Percentiles rank a stretch among this genome's conserved stretches.
phyloP scores from a whole-genome alignment of 2,113 vertebrate genomes.

The Trichechus manatus region DNA sequence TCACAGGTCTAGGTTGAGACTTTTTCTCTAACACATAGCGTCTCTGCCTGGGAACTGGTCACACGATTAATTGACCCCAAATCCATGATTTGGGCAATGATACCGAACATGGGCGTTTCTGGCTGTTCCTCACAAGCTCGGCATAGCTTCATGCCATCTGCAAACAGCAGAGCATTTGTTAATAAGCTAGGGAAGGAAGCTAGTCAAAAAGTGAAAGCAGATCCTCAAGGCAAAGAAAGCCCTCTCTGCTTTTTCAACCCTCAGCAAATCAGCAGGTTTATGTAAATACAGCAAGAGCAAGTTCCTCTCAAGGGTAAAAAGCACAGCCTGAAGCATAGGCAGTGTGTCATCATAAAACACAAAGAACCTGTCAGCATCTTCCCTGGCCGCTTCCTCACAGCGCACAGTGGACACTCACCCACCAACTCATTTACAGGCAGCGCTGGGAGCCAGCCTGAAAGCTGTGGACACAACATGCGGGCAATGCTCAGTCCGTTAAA shows the following conservation, averaged over 20 bases:
- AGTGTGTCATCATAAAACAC: conserved; percentile 58
- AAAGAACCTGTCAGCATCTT: conserved; percentile 25
- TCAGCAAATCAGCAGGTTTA: conserved; percentile 66
- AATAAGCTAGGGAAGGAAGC: conserved; percentile 4
- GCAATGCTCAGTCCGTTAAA: not conserved
- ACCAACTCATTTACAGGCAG: not conserved
- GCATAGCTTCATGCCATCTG: conserved; percentile 80
- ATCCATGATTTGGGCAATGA: not conserved
- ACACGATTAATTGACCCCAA: not conserved
- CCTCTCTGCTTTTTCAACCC: conserved; percentile 25
- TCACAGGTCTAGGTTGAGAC: not conserved
- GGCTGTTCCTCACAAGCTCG: conserved; percentile 16
- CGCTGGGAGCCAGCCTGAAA: not conserved
- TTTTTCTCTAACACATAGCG: not conserved
- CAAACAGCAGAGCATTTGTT: conserved; percentile 79
- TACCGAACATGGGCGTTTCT: not conserved
- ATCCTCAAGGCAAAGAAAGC: conserved; percentile 49
- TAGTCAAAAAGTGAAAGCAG: conserved; percentile 24
- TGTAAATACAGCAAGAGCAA: not conserved
- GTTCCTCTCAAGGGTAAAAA: conserved; percentile 62
- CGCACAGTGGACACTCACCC: not conserved
- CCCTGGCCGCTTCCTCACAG: conserved; percentile 25
- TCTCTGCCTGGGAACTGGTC: not conserved
- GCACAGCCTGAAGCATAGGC: conserved; percentile 51
- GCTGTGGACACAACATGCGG: not conserved